A percentile compares a stretch with the other conserved stretches of the same genome.
These are phyloP conservation scores for Lophotriccus pileatus DNA, from an alignment of 2,797 vertebrate genomes.

Conservation along the genomic window DNA sequence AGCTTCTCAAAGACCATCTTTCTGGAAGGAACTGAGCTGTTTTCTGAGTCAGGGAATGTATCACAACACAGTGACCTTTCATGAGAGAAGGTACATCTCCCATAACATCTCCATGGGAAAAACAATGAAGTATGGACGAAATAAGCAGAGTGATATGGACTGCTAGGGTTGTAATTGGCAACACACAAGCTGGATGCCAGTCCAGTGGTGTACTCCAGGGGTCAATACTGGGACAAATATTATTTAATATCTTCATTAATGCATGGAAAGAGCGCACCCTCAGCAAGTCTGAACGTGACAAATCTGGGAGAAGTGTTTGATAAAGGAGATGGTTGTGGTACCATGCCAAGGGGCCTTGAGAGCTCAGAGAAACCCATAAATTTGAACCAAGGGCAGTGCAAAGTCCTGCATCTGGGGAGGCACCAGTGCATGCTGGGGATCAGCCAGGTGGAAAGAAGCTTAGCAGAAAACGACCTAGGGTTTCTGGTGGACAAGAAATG, in stretches of 20 bases:
- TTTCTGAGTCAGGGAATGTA: neutral
- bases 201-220: neutral
- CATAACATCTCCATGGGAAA: neutral
- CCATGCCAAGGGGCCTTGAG: neutral
- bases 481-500: neutral
- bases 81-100: neutral
- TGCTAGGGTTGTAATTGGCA: neutral
- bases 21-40: neutral
- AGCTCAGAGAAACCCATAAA: neutral
- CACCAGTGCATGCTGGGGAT: neutral
- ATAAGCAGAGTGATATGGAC: neutral
- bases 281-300: neutral
- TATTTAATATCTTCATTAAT: neutral
- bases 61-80: neutral
- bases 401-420: neutral
- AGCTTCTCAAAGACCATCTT: neutral
- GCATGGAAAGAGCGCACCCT: neutral
- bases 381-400: neutral
- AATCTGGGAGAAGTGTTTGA: neutral
- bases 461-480: neutral
- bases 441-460: neutral
- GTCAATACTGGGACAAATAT: neutral
- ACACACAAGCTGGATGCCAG: neutral
- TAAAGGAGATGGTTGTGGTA: neutral
- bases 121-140: neutral